Conservation (phyloP, 2,888 invertebrate genomes). For the Microlaimidae sp. region DNA sequence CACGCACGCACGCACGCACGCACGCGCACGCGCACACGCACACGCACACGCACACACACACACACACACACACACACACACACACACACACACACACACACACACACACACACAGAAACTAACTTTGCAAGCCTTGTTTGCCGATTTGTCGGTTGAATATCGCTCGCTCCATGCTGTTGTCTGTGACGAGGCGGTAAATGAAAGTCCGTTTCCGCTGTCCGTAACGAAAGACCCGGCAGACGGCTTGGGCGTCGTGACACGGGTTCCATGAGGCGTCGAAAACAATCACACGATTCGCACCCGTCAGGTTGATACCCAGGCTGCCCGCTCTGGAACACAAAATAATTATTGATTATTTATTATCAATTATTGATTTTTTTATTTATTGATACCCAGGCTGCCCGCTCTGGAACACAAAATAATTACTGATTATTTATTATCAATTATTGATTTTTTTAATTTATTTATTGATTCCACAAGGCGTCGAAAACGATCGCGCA, state of each 20-base stretch:
- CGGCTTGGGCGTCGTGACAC: conserved; percentile 72
- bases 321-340: conserved; percentile 25
- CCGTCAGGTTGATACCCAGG: conserved; percentile 78
- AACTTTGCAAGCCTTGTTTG: conserved; percentile 95
- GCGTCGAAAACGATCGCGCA: conserved; percentile 93
- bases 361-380: background rate
- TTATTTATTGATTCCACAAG: conserved; percentile 99
- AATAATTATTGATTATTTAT: background rate
- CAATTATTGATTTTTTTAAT: too few relatives aligned
- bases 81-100: too few relatives aligned
- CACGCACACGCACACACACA: too few relatives aligned
- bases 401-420: conserved; percentile 22
- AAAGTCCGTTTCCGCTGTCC: conserved; percentile 85
- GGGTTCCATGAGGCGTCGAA: conserved; percentile 99
- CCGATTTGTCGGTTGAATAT: conserved; percentile 96
- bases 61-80: too few relatives aligned
- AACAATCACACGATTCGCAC: conserved; percentile 89
- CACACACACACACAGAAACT: too few relatives aligned
- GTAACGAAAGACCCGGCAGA: conserved; percentile 66
- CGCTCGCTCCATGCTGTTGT: conserved; percentile 87
- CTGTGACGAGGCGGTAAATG: conserved; percentile 87
- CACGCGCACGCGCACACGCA: too few relatives aligned
- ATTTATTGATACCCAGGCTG: conserved; percentile 66
- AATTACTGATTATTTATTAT: background rate
- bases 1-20: too few relatives aligned